Evolutionary conservation across 2,888 invertebrate genomes (phyloP), one percentile per base, ranked within the genome.

Genomic region (Conus canariensis): DNA sequence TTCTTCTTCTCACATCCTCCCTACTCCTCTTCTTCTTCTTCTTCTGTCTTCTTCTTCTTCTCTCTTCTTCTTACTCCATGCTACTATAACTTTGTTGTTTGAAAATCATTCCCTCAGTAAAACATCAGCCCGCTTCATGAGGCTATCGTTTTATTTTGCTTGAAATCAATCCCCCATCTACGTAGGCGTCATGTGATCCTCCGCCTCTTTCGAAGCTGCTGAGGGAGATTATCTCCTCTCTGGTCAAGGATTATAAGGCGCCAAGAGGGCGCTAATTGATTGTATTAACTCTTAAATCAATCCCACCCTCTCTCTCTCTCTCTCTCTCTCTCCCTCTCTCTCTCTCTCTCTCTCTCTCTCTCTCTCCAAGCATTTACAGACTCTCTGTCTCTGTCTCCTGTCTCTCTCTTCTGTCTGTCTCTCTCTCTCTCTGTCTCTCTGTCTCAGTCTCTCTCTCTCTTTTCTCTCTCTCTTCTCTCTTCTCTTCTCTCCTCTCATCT

Each of bases 241-340:
- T 10, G 64, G 70, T 74, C 56, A 30, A 56, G 14, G 87, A 74
- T 74, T 74, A 60, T 58, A 74, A 60, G 10, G 25, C 80, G 80
- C 30, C n/a, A 45, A 88, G 88, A 82, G 82, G 82, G 88, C 59
- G 88, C 77, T 82, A 88, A 82, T 82, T 80, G 82, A 64, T 59
- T 67, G 67, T 30, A 88, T 82, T 80, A 77, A 59, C 56, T n/a
- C 60, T 58, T 80, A 77, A 82, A 89, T 89, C 64, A 67, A 82
- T 60, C n/a, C 67, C 88, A 56, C 56, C 70, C 45, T 74, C 58
- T 9, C 25, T 14, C 59, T 25, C 64, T n/a, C 16, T 19, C 7
- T 64, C 86, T 56, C 56, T 70, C 9, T 30, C 16, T 88, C n/a
- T 88, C n/a, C 58, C 70, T 74, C 30, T 88, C 30, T 56, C 74